Percentiles rank a stretch among this genome's conserved stretches.
phyloP scores from a whole-genome alignment of 2,888 invertebrate species.

The Pristionchus maxplancki region DNA sequence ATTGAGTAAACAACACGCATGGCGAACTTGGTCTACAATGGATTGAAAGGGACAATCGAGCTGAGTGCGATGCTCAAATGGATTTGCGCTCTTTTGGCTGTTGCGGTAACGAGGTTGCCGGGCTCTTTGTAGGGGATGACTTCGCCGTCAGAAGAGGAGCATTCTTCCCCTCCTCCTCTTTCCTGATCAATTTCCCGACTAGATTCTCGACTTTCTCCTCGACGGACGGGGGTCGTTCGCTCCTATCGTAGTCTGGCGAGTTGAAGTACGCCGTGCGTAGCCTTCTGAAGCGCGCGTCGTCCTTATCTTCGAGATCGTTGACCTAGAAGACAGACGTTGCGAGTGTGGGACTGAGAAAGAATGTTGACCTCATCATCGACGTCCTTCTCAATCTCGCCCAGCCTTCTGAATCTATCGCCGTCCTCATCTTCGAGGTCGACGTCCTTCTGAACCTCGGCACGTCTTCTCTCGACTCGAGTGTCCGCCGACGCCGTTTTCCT shows the following conservation, averaged over 20 bases:
- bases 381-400: no score
- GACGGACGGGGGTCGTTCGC: neutral
- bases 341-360: no score
- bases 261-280: constrained; percentile 40
- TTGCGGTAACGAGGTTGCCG: constrained; percentile 23
- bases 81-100: constrained; percentile 38
- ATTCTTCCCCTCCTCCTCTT: constrained; percentile 13
- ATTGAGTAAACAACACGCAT: neutral
- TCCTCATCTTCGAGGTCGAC: neutral
- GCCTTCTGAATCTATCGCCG: no score
- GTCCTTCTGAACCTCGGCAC: neutral
- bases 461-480: neutral
- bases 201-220: neutral
- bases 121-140: constrained; percentile 24
- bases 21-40: neutral
- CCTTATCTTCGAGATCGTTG: neutral
- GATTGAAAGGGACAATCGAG: constrained; percentile 9
- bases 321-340: no score
- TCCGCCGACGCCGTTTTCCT: neutral
- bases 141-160: neutral
- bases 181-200: neutral
- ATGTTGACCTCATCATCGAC: neutral
- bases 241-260: constrained; percentile 42
- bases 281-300: constrained; percentile 31
- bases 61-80: neutral